Conservation (phyloP, 2,797 vertebrate genomes). For the Ciconia nigra region DNA sequence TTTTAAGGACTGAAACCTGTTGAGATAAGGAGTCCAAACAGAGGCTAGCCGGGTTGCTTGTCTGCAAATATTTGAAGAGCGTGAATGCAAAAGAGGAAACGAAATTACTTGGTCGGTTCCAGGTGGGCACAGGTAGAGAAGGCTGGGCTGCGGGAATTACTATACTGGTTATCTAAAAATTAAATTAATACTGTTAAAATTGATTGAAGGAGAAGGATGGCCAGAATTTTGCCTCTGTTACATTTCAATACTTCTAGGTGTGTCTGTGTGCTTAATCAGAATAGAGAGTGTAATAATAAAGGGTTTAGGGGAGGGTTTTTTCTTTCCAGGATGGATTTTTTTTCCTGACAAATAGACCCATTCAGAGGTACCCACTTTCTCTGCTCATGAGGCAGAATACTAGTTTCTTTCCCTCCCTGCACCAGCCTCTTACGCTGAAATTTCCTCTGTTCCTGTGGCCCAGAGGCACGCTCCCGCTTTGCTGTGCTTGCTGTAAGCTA, state of each 20-base stretch:
- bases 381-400: not conserved
- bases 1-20: not conserved
- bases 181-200: not conserved
- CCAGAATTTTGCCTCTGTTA: not conserved
- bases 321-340: not conserved
- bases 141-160: not conserved
- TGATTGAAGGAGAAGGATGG: not conserved
- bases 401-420: not conserved
- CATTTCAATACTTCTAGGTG: not conserved
- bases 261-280: not conserved
- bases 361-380: not conserved
- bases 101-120: not conserved
- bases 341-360: not conserved
- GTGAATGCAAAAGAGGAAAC: not conserved
- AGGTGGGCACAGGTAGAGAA: not conserved
- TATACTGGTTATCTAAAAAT: not conserved
- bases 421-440: not conserved
- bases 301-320: rapidly evolving
- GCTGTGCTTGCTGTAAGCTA: not conserved
- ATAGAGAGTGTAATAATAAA: not conserved
- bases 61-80: conserved; percentile 41
- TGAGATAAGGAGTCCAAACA: conserved; percentile 46
- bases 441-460: not conserved
- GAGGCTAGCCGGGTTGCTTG: not conserved
- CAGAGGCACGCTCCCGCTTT: not conserved